These are phyloP conservation scores for Diacarnus erythraeanus DNA, from an alignment of 37 sponge, comb jelly and placozoan genomes.

Conservation along the genomic window DNA sequence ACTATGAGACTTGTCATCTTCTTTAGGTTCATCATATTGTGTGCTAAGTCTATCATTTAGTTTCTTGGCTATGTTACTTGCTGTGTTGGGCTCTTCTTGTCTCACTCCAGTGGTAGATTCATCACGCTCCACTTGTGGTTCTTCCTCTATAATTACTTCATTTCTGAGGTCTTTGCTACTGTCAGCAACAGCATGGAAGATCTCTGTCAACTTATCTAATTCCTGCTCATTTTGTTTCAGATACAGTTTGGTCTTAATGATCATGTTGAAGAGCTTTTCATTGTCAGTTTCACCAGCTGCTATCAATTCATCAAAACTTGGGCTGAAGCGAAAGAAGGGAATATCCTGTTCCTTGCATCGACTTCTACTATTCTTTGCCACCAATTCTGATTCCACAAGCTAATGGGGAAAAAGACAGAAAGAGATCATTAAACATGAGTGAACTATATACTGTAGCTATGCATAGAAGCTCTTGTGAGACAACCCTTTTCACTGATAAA, in stretches of 20 bases:
- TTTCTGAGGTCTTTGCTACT: background rate
- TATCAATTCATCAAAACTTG: constrained; percentile 39
- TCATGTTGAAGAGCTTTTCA: constrained; percentile 36
- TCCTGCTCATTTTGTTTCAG: background rate
- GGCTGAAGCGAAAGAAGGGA: constrained; percentile 53
- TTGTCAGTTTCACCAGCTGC: constrained; percentile 53
- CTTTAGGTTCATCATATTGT: background rate
- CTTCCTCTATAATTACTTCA: background rate
- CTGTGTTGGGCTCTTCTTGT: background rate
- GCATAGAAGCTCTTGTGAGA: too few relatives aligned
- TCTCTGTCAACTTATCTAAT: background rate
- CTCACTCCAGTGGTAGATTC: background rate
- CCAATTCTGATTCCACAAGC: constrained; percentile 55
- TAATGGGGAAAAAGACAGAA: background rate
- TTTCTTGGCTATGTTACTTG: background rate
- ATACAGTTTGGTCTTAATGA: constrained; percentile 38
- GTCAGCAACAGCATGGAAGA: constrained; percentile 11
- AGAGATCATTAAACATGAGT: background rate
- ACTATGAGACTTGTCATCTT: background rate
- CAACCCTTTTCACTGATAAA: too few relatives aligned
- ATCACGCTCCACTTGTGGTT: background rate
- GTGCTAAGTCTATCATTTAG: background rate
- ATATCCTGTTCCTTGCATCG: constrained; percentile 38
- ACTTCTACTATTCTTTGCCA: constrained; percentile 35
- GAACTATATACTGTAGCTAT: background rate